phyloP scores from a whole-genome alignment of 2,888 invertebrate species.

The Agriopis leucophaearia region DNA sequence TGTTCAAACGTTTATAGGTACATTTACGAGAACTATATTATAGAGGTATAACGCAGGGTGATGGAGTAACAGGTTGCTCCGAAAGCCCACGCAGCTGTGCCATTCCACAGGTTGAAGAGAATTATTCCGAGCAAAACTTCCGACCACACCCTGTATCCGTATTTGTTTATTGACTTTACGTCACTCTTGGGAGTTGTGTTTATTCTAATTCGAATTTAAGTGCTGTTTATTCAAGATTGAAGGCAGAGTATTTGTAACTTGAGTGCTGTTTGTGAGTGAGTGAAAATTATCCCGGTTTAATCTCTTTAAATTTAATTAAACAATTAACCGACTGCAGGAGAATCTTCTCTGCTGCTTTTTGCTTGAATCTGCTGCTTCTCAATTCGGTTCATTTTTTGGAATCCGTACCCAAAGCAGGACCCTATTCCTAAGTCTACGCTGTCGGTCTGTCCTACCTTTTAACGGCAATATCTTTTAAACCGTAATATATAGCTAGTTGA shows the following conservation, averaged over 20 bases:
- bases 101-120: constrained; percentile 50
- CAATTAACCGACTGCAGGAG: no score
- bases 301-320: no score
- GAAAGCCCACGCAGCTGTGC: constrained; percentile 34
- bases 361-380: no score
- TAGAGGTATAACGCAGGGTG: constrained; percentile 2
- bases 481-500: no score
- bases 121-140: constrained; percentile 27
- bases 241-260: background rate
- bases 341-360: no score
- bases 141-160: constrained; percentile 45
- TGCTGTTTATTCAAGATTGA: background rate
- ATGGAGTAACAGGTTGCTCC: constrained; percentile 48
- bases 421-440: no score
- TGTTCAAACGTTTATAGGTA: background rate
- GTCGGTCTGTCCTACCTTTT: no score
- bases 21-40: background rate
- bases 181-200: constrained; percentile 18
- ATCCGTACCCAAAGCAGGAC: no score
- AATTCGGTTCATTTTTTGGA: no score
- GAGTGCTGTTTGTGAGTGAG: background rate
- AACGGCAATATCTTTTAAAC: no score
- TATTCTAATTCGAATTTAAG: constrained; percentile 3
- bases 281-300: background rate
- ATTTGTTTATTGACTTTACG: constrained; percentile 32